phyloP scores from a whole-genome alignment of 30 jellyfish, hydroid and myxozoan species.

The Cassiopea andromeda region DNA sequence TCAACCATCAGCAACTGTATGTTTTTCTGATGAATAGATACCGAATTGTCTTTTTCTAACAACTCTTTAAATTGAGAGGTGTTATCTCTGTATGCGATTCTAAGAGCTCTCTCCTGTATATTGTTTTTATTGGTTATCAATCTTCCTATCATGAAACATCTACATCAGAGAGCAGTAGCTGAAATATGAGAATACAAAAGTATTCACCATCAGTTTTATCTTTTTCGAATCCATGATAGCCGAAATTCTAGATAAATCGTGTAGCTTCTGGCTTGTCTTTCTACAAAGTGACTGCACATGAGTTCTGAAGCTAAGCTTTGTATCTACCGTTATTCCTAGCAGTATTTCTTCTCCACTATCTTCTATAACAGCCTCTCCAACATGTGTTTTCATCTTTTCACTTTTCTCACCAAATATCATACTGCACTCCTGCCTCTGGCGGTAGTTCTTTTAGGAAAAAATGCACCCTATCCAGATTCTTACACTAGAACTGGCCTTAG shows the following conservation, averaged over 20 bases:
- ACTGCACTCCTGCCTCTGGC: not conserved
- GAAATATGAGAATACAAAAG: conserved; percentile 3
- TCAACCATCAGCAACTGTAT: not conserved
- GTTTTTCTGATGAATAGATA: not conserved
- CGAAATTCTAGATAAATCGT: not conserved
- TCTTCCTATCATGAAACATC: not conserved
- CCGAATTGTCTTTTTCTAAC: not conserved
- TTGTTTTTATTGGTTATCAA: not conserved
- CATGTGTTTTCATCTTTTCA: not conserved
- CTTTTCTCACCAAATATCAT: conserved; percentile 20
- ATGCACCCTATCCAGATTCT: too few species aligned
- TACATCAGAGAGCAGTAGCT: not conserved
- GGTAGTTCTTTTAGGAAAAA: too few species aligned
- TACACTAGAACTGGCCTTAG: too few species aligned
- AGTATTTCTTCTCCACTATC: conserved; percentile 12
- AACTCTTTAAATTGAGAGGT: not conserved
- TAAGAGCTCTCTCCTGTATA: not conserved
- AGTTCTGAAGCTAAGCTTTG: not conserved
- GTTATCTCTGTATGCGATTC: not conserved
- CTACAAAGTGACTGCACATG: not conserved
- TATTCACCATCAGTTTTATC: not conserved
- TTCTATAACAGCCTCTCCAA: conserved; percentile 26
- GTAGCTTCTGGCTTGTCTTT: conserved; percentile 5
- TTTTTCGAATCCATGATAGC: not conserved
- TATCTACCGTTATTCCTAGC: conserved; percentile 7